Conservation (phyloP, 2,888 invertebrate species). For the Laothoe populi region DNA sequence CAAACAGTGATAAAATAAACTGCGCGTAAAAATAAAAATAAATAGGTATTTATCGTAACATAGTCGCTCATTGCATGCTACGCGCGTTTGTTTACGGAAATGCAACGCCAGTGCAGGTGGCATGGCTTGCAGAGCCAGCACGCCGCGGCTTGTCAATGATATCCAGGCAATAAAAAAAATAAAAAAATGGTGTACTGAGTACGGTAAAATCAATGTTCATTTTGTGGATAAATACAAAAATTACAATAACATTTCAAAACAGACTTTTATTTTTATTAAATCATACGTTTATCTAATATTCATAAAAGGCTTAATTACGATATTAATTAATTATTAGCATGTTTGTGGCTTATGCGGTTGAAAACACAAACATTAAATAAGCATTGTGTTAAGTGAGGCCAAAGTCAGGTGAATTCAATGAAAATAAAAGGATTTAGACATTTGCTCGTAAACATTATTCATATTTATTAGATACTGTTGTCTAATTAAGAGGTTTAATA, state of each 20-base stretch:
- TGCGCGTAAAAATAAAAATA: neutral
- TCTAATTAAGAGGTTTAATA: neutral
- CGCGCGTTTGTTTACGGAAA: constrained; percentile 20
- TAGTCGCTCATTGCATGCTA: neutral
- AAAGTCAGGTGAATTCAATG: neutral
- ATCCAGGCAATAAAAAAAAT: too few relatives aligned
- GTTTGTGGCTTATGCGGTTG: neutral
- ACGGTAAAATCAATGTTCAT: too few relatives aligned
- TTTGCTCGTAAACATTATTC: neutral
- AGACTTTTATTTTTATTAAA: neutral
- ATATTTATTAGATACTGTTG: neutral
- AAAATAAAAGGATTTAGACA: neutral
- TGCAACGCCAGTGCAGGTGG: neutral
- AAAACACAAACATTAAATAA: neutral
- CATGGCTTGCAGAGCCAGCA: neutral
- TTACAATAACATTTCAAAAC: neutral
- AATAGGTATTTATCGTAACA: neutral
- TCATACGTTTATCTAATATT: neutral
- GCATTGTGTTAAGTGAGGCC: neutral
- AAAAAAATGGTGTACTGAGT: too few relatives aligned
- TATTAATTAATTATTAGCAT: neutral
- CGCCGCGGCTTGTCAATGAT: constrained; percentile 1
- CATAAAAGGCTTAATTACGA: neutral
- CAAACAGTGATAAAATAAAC: too few relatives aligned
- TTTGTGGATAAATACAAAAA: neutral